Evolutionary conservation across 2,888 invertebrate species (phyloP).

Genomic region (Brenthis daphne): DNA sequence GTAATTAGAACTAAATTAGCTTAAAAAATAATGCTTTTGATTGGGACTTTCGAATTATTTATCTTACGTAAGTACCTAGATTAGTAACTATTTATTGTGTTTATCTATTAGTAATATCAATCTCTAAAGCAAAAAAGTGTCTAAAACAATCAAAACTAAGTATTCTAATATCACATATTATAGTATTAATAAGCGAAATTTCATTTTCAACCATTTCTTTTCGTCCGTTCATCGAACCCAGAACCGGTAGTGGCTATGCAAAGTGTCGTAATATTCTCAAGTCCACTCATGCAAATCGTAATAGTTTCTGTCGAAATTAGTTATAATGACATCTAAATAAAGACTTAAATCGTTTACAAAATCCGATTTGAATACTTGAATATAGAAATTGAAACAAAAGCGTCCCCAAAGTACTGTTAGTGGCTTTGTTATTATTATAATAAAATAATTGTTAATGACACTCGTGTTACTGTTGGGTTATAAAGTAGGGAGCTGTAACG

Average conservation of each 20-base stretch:
- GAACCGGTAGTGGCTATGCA: constrained; percentile 55
- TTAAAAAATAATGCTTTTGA: background rate
- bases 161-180: too few species aligned
- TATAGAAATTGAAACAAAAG: constrained; percentile 76
- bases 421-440: constrained; percentile 74
- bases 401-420: constrained; percentile 61
- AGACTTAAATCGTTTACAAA: constrained; percentile 23
- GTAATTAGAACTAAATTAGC: background rate
- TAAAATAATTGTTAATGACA: constrained; percentile 72
- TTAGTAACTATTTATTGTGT: background rate
- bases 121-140: too few species aligned
- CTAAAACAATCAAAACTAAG: too few species aligned
- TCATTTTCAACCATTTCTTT: constrained; percentile 10
- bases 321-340: constrained; percentile 25
- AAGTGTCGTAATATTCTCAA: constrained; percentile 66
- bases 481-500: constrained; percentile 58
- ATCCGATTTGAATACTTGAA: constrained; percentile 40
- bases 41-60: constrained; percentile 11
- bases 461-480: constrained; percentile 62
- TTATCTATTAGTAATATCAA: background rate
- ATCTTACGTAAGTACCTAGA: background rate
- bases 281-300: constrained; percentile 34
- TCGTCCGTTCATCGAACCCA: constrained; percentile 45
- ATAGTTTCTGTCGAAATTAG: constrained; percentile 23
- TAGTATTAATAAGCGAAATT: background rate